Evolutionary conservation across 2,113 vertebrate genomes (phyloP).

Genomic region (Ammodytes marinus): DNA sequence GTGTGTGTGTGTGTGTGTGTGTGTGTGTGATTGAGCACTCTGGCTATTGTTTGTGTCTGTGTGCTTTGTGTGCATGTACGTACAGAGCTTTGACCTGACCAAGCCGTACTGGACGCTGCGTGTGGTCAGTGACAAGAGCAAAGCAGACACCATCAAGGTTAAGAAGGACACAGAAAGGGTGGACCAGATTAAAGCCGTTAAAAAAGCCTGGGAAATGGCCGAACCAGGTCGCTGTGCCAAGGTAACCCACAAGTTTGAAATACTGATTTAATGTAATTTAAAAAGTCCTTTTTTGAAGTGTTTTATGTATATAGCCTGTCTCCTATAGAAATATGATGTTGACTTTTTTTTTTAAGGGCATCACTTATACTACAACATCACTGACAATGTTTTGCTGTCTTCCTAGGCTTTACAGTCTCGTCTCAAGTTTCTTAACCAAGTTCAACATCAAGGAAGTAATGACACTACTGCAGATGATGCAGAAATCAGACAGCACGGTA

Average conservation of each 20-base stretch:
- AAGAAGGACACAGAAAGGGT: conserved; percentile 88
- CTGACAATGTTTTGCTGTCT: conserved; percentile 8
- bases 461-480: conserved; percentile 22
- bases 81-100: conserved; percentile 77
- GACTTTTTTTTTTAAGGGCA: not conserved
- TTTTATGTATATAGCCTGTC: not conserved
- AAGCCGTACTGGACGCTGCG: conserved; percentile 87
- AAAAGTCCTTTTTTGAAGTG: not conserved
- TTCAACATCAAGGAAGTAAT: conserved; percentile 32
- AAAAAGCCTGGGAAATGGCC: conserved; percentile 90
- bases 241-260: conserved; percentile 76
- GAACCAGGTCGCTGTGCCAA: conserved; percentile 90
- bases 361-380: not conserved
- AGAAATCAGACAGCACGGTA: conserved; percentile 56
- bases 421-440: conserved; percentile 81
- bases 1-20: not conserved
- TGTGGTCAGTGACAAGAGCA: conserved; percentile 86
- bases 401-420: conserved; percentile 87
- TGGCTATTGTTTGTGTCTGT: not conserved
- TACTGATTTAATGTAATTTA: not conserved
- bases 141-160: conserved; percentile 82
- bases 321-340: not conserved
- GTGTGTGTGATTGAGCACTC: not conserved
- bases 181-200: conserved; percentile 91
- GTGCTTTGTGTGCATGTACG: conserved; percentile 18